Conservation (phyloP, 2,113 vertebrate species). For the Galemys pyrenaicus region DNA sequence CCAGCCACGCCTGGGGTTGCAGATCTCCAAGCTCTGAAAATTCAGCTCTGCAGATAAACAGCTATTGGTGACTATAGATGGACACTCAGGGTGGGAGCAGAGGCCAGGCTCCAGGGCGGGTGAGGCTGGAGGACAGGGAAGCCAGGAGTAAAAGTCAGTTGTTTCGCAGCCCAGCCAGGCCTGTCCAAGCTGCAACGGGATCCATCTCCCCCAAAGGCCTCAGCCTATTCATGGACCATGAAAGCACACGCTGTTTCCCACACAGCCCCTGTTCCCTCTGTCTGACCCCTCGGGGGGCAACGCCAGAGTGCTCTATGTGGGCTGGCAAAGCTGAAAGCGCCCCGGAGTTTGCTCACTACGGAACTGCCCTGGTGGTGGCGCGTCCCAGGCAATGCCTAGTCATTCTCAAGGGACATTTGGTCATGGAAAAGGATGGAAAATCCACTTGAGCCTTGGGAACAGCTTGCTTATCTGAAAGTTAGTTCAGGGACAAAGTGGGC, state of each 20-base stretch:
- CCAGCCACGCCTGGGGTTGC: not conserved
- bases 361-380: not conserved
- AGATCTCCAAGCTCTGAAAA: not conserved
- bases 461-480: slow-evolving; percentile 51
- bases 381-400: not conserved
- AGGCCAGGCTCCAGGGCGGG: not conserved
- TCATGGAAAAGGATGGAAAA: slow-evolving; percentile 49
- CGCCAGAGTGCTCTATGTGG: not conserved
- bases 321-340: not conserved
- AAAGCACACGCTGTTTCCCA: accelerated
- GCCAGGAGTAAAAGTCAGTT: not conserved
- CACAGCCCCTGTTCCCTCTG: not conserved
- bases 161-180: not conserved
- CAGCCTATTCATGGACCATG: accelerated
- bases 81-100: not conserved
- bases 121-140: not conserved
- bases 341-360: not conserved
- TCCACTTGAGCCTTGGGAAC: slow-evolving; percentile 59
- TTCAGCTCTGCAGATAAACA: not conserved
- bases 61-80: not conserved
- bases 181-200: not conserved
- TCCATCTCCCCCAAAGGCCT: not conserved
- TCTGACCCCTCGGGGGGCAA: not conserved
- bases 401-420: slow-evolving; percentile 9
- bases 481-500: not conserved